Base-by-base conservation (phyloP, 2,888 invertebrate species). In the Morpho helenor region DNA sequence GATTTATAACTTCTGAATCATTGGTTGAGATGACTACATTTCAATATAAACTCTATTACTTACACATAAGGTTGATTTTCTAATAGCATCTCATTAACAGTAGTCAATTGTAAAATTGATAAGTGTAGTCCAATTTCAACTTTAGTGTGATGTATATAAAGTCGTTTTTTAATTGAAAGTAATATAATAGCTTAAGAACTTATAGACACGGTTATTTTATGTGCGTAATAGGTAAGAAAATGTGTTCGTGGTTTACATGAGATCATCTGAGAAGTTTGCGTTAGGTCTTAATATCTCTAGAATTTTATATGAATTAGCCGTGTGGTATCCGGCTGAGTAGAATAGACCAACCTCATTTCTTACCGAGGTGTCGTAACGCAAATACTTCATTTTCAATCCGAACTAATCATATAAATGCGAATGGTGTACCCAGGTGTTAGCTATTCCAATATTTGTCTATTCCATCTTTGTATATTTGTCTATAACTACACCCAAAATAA, bases 1-100 rank as follows among this genome's bases (percentile, higher is more conserved):
- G 50, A 59, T 59, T 56, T 59, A 53, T 48, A 3, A 42, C 40
- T 16, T 46, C 39, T 39, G 52, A 54, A 43, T 54, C 54, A 54
- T 40, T 8, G 23, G 3, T 16, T 46, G 40, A 42, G 8, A 10
- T n/a, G 39, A 2, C 10, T 43, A 1, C 23, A 23, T 47, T 47
- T 22, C 9, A 31, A 10, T 53, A 43, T 48, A 31, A 7, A 42
- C 48, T 54, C 42, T 54, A 47, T 41, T 7, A 2, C 0, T 1
- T 1, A 1, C 4, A 22, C 40, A 43, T 43, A 53, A 47, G 46
- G 22, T 53, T 41, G 22, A 41, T 41, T 47, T 53, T n/a, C 9
- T 46, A 22, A 7, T 4, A 31, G 10, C 31, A 41, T 9, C 8
- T 7, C 2, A 2, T 40, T 23, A 39, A 52, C 52, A 31, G 44